These are phyloP conservation scores for Polydrusus cervinus DNA, from an alignment of 2,888 invertebrate genomes.

Conservation along the genomic window DNA sequence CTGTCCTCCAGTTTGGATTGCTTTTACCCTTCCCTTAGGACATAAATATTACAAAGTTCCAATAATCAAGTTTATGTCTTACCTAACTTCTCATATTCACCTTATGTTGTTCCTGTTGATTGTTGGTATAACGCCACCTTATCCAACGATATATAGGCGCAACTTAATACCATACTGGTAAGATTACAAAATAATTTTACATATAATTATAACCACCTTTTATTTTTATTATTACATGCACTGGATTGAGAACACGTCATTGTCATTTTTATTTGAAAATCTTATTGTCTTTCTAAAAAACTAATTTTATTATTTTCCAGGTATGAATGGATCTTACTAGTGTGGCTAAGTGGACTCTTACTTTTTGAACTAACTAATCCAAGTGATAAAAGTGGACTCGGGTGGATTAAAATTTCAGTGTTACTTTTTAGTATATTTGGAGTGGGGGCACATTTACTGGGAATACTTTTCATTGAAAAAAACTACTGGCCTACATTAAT, in stretches of 20 bases:
- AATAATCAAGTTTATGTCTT: constrained; percentile 99
- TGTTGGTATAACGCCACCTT: constrained; percentile 91
- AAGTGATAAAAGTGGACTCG: constrained; percentile 96
- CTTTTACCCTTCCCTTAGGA: constrained; percentile 94
- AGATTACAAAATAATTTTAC: neutral
- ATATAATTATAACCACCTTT: too few species aligned
- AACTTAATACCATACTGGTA: constrained; percentile 55
- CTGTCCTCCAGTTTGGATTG: constrained; percentile 97
- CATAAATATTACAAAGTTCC: constrained; percentile 98
- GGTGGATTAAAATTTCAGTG: constrained; percentile 93
- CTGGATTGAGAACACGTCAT: too few species aligned
- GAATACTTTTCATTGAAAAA: constrained; percentile 79
- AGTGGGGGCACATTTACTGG: constrained; percentile 90
- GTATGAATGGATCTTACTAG: constrained; percentile 95
- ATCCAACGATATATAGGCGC: constrained; percentile 81
- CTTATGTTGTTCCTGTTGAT: constrained; percentile 94
- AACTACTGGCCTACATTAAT: constrained; percentile 89
- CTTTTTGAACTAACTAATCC: constrained; percentile 98
- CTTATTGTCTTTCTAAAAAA: neutral
- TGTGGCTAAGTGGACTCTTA: constrained; percentile 95
- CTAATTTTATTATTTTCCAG: constrained; percentile 73
- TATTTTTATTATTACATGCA: too few species aligned
- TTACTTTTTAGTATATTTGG: constrained; percentile 92
- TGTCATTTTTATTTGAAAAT: neutral
- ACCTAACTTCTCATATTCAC: constrained; percentile 98